Evolutionary conservation across 2,797 vertebrate genomes (phyloP).

Genomic region (Glyptemys insculpta): DNA sequence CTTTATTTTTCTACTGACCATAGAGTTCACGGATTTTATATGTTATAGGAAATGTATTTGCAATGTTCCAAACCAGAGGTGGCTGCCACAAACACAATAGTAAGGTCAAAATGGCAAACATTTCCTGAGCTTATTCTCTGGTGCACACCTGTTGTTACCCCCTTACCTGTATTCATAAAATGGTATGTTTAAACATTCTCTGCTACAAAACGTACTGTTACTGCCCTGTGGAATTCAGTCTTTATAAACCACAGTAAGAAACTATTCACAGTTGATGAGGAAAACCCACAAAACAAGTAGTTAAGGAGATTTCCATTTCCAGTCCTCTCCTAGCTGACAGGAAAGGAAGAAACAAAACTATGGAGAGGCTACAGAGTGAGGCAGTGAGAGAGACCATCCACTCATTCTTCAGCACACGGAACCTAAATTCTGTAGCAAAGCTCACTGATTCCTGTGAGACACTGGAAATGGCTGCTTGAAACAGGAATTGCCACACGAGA

Average conservation of each 20-base stretch:
- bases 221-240: not conserved
- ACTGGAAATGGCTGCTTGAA: not conserved
- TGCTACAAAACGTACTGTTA: not conserved
- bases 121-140: not conserved
- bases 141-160: not conserved
- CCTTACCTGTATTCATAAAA: not conserved
- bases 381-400: rapidly evolving
- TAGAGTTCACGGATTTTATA: not conserved
- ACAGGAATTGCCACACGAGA: not conserved
- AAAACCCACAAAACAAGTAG: not conserved
- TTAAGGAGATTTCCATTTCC: not conserved
- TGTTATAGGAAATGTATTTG: not conserved
- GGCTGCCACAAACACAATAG: not conserved
- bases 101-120: not conserved
- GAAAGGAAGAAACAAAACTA: not conserved
- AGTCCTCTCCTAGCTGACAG: not conserved
- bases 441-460: not conserved
- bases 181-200: not conserved
- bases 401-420: not conserved
- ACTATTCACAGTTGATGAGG: not conserved
- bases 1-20: not conserved
- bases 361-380: not conserved
- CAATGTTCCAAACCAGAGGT: not conserved
- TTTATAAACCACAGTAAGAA: not conserved
- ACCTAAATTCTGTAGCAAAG: not conserved